Conservation (phyloP, 64 coral and sea anemone species). For the Anthopleura sola region DNA sequence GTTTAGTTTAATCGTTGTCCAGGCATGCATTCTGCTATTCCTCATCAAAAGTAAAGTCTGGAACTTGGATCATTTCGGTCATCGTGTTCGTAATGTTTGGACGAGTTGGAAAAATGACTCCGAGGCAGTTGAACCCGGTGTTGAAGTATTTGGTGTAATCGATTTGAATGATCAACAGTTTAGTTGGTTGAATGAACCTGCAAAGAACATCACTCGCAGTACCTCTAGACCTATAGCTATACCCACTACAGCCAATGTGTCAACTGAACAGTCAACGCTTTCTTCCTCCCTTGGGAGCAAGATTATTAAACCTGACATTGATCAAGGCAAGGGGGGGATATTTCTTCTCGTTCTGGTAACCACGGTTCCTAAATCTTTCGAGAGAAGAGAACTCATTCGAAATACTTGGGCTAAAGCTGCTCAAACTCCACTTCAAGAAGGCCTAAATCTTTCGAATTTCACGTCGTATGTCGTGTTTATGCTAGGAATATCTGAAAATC, state of each 20-base stretch:
- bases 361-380: background rate
- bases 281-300: background rate
- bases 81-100: background rate
- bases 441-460: background rate
- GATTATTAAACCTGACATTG: background rate
- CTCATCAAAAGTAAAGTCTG: background rate
- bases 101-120: constrained; percentile 11
- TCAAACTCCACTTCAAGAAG: background rate
- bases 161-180: background rate
- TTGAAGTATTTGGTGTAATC: background rate
- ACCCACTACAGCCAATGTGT: background rate
- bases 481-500: background rate
- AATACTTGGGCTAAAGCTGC: background rate
- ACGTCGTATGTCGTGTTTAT: background rate
- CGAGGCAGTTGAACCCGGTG: background rate
- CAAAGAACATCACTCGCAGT: background rate
- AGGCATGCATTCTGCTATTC: background rate
- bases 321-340: background rate
- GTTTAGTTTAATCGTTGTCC: background rate
- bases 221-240: background rate
- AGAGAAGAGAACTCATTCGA: constrained; percentile 8
- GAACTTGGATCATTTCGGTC: background rate
- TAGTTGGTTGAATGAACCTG: background rate
- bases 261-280: background rate
- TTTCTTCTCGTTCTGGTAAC: constrained; percentile 3